Conservation (phyloP, 2,113 vertebrate genomes). For the Pelobates fuscus region DNA sequence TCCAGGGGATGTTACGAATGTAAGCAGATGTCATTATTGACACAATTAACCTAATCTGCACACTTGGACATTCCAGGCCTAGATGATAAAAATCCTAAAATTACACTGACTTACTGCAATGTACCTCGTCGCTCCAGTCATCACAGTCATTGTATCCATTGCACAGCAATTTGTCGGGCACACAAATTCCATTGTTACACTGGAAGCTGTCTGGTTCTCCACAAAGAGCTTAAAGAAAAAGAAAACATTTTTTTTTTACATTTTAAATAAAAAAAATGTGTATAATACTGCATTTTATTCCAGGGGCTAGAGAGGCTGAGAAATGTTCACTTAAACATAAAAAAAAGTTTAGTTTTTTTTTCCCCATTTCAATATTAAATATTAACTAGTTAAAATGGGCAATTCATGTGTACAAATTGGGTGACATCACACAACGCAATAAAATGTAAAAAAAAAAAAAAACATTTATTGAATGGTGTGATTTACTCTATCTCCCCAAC, state of each 20-base stretch:
- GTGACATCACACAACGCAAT: too few relatives aligned
- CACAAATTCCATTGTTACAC: slow-evolving; percentile 83
- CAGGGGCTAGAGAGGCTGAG: not conserved
- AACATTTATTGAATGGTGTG: too few relatives aligned
- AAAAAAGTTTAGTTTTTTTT: too few relatives aligned
- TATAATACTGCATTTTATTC: not conserved
- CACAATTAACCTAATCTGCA: too few relatives aligned
- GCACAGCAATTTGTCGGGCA: slow-evolving; percentile 84
- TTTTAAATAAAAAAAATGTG: not conserved
- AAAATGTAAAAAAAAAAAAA: too few relatives aligned
- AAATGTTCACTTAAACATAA: not conserved
- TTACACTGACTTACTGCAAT: slow-evolving; percentile 77
- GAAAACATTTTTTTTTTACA: too few relatives aligned
- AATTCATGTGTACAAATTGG: too few relatives aligned
- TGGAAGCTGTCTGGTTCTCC: slow-evolving; percentile 78
- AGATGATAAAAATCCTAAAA: not conserved
- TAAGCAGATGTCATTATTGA: too few relatives aligned
- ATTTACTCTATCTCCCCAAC: too few relatives aligned
- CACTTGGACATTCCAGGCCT: not conserved
- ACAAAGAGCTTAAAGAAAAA: slow-evolving; percentile 71
- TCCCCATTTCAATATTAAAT: too few relatives aligned
- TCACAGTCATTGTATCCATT: slow-evolving; percentile 94
- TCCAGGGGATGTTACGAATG: too few relatives aligned
- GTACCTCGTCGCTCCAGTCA: slow-evolving; percentile 92
- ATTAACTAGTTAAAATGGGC: too few relatives aligned